Percentiles rank a stretch among this genome's conserved stretches.
Conservation (phyloP, 2,113 vertebrate genomes). For the Rostratula benghalensis region DNA sequence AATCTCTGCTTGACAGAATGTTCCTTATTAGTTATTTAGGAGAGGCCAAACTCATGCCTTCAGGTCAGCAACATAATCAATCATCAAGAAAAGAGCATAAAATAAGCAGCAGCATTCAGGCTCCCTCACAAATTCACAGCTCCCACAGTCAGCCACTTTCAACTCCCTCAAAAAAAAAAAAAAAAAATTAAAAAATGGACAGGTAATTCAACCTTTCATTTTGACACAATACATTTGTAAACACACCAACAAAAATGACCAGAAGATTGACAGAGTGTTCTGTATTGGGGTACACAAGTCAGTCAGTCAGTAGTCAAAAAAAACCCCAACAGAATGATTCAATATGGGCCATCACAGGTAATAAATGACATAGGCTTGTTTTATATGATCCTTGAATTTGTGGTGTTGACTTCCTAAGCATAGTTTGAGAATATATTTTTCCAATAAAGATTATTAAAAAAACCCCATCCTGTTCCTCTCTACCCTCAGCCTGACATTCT, state of each 20-base stretch:
- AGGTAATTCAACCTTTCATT: background rate
- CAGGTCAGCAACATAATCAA: conserved; percentile 51
- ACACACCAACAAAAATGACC: background rate
- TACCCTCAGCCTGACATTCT: background rate
- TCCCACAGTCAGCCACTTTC: background rate
- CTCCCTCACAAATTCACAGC: conserved; percentile 3
- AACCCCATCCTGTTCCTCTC: background rate
- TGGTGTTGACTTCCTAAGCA: fast-evolving
- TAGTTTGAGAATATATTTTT: background rate
- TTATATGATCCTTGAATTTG: background rate
- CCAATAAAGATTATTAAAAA: background rate
- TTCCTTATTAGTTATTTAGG: conserved; percentile 52
- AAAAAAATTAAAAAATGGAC: background rate
- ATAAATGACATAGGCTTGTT: background rate
- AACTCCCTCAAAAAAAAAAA: background rate
- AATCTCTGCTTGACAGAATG: conserved; percentile 57
- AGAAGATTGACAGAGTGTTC: background rate
- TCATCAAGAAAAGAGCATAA: conserved; percentile 19
- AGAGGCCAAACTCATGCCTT: conserved; percentile 42
- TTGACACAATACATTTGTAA: background rate
- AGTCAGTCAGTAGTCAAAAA: background rate
- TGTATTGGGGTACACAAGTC: background rate
- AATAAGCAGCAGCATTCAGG: background rate
- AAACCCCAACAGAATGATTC: background rate
- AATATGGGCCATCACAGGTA: background rate